Percentiles rank a stretch among this genome's conserved stretches.
These are phyloP conservation scores for Raja brachyura DNA, from an alignment of 2,113 vertebrate species.

Conservation along the genomic window DNA sequence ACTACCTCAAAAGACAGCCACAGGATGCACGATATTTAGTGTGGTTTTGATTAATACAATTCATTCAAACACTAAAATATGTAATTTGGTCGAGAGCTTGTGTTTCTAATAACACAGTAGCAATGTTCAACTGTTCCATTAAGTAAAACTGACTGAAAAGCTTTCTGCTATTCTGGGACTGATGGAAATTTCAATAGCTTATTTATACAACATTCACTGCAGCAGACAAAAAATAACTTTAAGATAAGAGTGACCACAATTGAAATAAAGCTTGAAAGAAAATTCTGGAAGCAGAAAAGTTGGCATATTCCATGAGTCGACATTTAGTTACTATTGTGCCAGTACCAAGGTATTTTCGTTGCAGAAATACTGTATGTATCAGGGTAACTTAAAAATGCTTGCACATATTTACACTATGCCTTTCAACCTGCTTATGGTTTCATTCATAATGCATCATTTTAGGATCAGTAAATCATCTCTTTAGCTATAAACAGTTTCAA, in stretches of 20 bases:
- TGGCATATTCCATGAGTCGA: not conserved
- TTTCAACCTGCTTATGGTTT: slow-evolving; percentile 35
- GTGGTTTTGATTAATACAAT: slow-evolving; percentile 28
- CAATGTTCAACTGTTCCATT: slow-evolving; percentile 10
- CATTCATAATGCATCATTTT: slow-evolving; percentile 38
- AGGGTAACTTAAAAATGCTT: slow-evolving; percentile 17
- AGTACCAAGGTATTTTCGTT: not conserved
- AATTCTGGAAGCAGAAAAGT: not conserved
- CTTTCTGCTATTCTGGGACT: not conserved
- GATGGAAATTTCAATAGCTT: not conserved
- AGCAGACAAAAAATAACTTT: not conserved
- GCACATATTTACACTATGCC: not conserved
- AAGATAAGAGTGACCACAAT: slow-evolving; percentile 5
- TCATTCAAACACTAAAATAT: slow-evolving; percentile 17
- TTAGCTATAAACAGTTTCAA: slow-evolving; percentile 52
- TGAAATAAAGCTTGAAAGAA: not conserved
- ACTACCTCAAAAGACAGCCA: not conserved
- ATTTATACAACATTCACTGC: not conserved
- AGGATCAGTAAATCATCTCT: slow-evolving; percentile 37
- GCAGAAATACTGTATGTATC: not conserved
- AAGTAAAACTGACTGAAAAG: not conserved
- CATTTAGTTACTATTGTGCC: not conserved
- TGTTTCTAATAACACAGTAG: not conserved
- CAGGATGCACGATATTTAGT: not conserved
- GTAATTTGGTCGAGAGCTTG: slow-evolving; percentile 6